Conservation (phyloP, 2,888 invertebrate species). For the Ferrisia virgata region DNA sequence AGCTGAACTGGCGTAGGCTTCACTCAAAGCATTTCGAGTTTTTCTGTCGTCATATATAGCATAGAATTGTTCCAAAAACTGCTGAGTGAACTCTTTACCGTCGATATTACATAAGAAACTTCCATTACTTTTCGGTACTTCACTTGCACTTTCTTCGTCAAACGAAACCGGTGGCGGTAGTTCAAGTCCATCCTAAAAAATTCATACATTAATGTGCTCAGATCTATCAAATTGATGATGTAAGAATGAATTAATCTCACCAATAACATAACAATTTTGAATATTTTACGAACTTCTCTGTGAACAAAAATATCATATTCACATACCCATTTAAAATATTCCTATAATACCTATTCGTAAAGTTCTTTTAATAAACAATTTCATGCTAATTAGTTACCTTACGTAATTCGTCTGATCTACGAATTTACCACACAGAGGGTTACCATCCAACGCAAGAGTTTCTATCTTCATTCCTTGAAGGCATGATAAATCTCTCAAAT, state of each 20-base stretch:
- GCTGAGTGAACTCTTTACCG: conserved; percentile 68
- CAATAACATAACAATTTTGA: conserved; percentile 80
- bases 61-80: conserved; percentile 84
- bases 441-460: conserved; percentile 75
- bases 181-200: conserved; percentile 72
- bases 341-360: not conserved
- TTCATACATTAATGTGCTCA: not conserved
- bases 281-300: conserved; percentile 86
- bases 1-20: conserved; percentile 86
- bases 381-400: conserved; percentile 63
- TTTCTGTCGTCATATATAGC: conserved; percentile 72
- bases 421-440: conserved; percentile 75
- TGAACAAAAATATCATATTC: conserved; percentile 57
- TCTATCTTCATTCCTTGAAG: conserved; percentile 55
- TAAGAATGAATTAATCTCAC: conserved; percentile 61
- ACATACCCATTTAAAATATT: not conserved
- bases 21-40: conserved; percentile 70
- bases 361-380: not conserved
- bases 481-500: not conserved
- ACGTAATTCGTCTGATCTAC: conserved; percentile 72
- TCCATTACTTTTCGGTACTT: conserved; percentile 67
- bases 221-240: not conserved
- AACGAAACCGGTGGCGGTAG: conserved; percentile 84
- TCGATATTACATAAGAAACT: conserved; percentile 68
- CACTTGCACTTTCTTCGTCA: conserved; percentile 69